A percentile compares a stretch with the other conserved stretches of the same genome.
Evolutionary conservation across 1,140 invertebrate species (phyloP).

Genomic region (Hermetia illucens): DNA sequence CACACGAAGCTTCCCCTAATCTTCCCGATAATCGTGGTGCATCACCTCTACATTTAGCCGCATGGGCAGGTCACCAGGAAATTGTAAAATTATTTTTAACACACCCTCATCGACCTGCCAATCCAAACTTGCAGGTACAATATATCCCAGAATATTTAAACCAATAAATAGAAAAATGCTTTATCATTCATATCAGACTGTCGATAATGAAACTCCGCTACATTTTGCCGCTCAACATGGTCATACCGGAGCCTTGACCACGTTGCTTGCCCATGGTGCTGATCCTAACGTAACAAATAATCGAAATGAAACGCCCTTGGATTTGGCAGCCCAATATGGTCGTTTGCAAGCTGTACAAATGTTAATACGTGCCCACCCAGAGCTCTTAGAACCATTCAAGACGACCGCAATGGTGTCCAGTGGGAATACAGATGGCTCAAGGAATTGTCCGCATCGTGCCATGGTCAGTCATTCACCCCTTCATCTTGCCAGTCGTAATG

Average conservation of each 20-base stretch:
- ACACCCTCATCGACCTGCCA: constrained; percentile 58
- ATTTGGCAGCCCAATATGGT: constrained; percentile 86
- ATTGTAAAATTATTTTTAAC: constrained; percentile 65
- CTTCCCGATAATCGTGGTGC: constrained; percentile 72
- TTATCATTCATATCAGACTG: constrained; percentile 51
- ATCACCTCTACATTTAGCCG: constrained; percentile 73
- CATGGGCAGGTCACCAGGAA: constrained; percentile 76
- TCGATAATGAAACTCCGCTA: constrained; percentile 84
- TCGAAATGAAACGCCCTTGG: constrained; percentile 80
- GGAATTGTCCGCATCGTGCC: neutral
- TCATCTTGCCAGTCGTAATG: constrained; percentile 86
- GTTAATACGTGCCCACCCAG: constrained; percentile 64
- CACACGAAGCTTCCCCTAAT: constrained; percentile 81
- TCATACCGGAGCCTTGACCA: constrained; percentile 73
- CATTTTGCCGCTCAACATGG: constrained; percentile 93
- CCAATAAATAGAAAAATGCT: too few relatives aligned
- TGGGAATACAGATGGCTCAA: neutral
- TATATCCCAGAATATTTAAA: constrained; percentile 5
- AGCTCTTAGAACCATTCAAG: constrained; percentile 55
- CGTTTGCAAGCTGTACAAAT: constrained; percentile 73
- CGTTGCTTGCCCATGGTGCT: constrained; percentile 72
- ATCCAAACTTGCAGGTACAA: constrained; percentile 67
- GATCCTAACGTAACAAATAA: constrained; percentile 83
- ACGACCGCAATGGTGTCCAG: constrained; percentile 23
- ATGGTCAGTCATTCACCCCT: constrained; percentile 75